Percentiles rank a stretch among this genome's conserved stretches.
phyloP scores from a whole-genome alignment of 2,113 vertebrate species.

The sheep (Ovis aries) region DNA sequence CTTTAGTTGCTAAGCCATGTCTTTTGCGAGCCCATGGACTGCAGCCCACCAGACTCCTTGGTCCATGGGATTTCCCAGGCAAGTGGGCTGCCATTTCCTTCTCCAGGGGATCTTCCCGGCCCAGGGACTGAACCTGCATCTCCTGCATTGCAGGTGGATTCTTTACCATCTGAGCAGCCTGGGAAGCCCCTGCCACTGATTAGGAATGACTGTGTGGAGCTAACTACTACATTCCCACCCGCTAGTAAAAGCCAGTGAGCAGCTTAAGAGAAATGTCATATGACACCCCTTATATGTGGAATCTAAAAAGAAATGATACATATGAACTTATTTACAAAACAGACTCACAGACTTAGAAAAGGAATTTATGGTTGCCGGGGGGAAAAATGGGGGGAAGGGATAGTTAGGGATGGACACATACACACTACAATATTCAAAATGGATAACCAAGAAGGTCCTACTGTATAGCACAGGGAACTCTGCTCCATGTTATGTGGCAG shows the following conservation, averaged over 20 bases:
- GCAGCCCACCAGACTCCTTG: neutral
- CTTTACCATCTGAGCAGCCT: neutral
- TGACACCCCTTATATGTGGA: neutral
- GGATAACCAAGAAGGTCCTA: neutral
- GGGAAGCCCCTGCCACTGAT: neutral
- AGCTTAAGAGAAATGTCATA: neutral
- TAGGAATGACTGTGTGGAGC: neutral
- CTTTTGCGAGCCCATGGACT: neutral
- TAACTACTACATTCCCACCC: neutral
- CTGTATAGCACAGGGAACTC: neutral
- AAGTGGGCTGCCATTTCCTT: neutral
- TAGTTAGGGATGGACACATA: neutral
- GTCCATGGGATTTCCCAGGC: neutral
- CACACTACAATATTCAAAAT: neutral
- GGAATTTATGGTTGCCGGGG: neutral
- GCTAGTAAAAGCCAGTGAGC: neutral
- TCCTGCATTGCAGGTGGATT: neutral
- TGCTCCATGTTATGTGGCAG: neutral
- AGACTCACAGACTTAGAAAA: neutral
- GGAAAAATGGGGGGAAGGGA: neutral
- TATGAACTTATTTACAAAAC: neutral
- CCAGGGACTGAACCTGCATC: neutral
- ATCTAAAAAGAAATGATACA: neutral
- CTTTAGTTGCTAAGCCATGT: neutral
- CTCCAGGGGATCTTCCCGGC: neutral